Evolutionary conservation across 1,140 invertebrate species (phyloP).

Genomic region (Psilanteris sp.): DNA sequence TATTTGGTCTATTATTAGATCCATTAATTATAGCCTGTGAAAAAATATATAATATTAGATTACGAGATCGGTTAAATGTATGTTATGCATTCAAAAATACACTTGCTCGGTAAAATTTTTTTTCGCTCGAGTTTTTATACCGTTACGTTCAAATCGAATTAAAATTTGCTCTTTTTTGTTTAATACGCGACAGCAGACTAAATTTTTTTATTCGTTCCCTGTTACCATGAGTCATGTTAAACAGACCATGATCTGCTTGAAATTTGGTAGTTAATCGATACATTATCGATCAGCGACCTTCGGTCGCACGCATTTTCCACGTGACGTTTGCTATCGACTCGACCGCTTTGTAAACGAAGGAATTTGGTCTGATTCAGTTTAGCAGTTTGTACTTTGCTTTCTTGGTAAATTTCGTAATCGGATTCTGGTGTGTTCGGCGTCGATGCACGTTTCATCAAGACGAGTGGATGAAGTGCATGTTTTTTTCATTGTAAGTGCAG

Average conservation of each 20-base stretch:
- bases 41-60: too few relatives aligned
- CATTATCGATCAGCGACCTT: constrained; percentile 39
- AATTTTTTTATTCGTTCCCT: too few relatives aligned
- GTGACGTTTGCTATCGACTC: constrained; percentile 39
- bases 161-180: too few relatives aligned
- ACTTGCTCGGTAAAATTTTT: too few relatives aligned
- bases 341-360: constrained; percentile 29
- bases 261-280: constrained; percentile 29
- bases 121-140: too few relatives aligned
- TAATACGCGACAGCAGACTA: too few relatives aligned
- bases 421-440: constrained; percentile 32
- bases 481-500: too few relatives aligned
- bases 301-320: constrained; percentile 49
- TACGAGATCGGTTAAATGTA: too few relatives aligned
- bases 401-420: constrained; percentile 43
- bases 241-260: not conserved
- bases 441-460: constrained; percentile 27
- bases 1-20: too few relatives aligned
- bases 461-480: constrained; percentile 13
- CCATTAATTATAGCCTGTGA: too few relatives aligned
- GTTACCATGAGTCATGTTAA: not conserved
- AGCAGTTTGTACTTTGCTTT: constrained; percentile 53
- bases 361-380: constrained; percentile 44
- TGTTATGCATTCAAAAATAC: too few relatives aligned
- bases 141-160: too few relatives aligned